phyloP scores from a whole-genome alignment of 64 coral and sea anemone genomes.

The Porites lutea region DNA sequence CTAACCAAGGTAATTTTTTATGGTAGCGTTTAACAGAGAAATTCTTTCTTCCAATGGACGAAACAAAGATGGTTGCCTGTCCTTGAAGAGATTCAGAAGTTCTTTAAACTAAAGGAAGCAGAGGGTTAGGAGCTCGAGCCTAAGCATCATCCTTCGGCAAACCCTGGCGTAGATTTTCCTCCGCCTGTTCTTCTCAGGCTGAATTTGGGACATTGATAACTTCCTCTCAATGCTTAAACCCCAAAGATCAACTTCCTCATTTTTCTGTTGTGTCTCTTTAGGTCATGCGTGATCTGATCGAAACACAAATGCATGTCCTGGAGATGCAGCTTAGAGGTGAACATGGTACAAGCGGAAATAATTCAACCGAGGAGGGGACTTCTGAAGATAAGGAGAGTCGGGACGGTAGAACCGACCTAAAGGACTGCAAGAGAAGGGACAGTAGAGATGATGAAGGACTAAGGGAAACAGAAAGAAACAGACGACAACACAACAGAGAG shows the following conservation, averaged over 20 bases:
- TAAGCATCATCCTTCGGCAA: too few species aligned
- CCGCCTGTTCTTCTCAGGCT: too few species aligned
- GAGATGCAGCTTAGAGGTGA: constrained; percentile 17
- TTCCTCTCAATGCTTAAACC: too few species aligned
- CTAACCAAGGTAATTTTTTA: too few species aligned
- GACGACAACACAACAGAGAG: neutral
- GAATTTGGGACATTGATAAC: too few species aligned
- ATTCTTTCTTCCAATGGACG: too few species aligned
- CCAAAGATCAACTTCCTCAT: neutral
- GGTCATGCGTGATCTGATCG: constrained; percentile 94
- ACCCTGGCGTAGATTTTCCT: too few species aligned
- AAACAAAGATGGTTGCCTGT: too few species aligned
- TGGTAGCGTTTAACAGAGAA: too few species aligned
- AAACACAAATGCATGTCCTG: constrained; percentile 84
- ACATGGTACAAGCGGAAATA: neutral
- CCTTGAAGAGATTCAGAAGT: too few species aligned
- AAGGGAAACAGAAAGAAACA: constrained; percentile 33
- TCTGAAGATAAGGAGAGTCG: neutral
- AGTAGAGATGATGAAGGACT: constrained; percentile 32
- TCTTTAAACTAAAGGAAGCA: too few species aligned
- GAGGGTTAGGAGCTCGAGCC: too few species aligned
- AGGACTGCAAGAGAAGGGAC: constrained; percentile 7
- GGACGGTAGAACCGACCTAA: constrained; percentile 30
- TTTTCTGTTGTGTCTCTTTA: constrained; percentile 2
- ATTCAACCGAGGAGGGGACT: neutral